phyloP scores from a whole-genome alignment of 2,888 invertebrate genomes.

The Drosophila parthenogenetica region DNA sequence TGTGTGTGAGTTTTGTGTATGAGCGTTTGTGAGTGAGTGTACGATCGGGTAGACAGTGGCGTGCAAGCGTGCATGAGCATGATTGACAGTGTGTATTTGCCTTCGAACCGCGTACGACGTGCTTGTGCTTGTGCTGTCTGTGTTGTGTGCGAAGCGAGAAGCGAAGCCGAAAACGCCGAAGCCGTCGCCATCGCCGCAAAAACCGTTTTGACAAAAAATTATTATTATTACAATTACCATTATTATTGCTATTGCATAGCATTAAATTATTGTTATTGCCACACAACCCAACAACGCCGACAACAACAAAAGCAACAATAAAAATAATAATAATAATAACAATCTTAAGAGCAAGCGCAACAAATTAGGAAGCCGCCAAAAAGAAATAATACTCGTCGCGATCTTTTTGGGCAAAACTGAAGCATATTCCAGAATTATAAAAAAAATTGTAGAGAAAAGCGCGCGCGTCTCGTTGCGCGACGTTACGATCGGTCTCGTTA shows the following conservation, averaged over 20 bases:
- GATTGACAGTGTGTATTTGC: slow-evolving; percentile 85
- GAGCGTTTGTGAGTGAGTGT: slow-evolving; percentile 60
- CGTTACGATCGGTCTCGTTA: slow-evolving; percentile 55
- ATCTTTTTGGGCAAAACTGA: slow-evolving; percentile 30
- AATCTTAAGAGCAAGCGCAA: slow-evolving; percentile 23
- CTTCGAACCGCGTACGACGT: slow-evolving; percentile 86
- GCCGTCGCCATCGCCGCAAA: slow-evolving; percentile 66
- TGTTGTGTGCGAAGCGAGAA: slow-evolving; percentile 76
- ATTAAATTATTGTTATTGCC: slow-evolving; percentile 57
- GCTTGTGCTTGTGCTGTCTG: slow-evolving; percentile 80
- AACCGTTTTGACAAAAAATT: slow-evolving; percentile 66
- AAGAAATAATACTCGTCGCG: slow-evolving; percentile 45
- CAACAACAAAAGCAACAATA: slow-evolving; percentile 36
- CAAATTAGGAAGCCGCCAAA: slow-evolving; percentile 33
- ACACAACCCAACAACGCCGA: slow-evolving; percentile 33
- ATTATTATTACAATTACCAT: slow-evolving; percentile 43
- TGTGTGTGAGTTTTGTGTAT: slow-evolving; percentile 50
- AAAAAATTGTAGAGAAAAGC: slow-evolving; percentile 25
- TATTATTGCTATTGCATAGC: slow-evolving; percentile 60
- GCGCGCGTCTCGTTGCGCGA: slow-evolving; percentile 58
- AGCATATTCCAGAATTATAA: background rate
- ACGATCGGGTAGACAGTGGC: slow-evolving; percentile 60
- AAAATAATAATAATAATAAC: slow-evolving; percentile 23
- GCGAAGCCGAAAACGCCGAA: slow-evolving; percentile 71
- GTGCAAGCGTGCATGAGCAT: slow-evolving; percentile 65